These are phyloP conservation scores for Platyscapa corneri DNA, from an alignment of 1,140 invertebrate genomes.

Conservation along the genomic window DNA sequence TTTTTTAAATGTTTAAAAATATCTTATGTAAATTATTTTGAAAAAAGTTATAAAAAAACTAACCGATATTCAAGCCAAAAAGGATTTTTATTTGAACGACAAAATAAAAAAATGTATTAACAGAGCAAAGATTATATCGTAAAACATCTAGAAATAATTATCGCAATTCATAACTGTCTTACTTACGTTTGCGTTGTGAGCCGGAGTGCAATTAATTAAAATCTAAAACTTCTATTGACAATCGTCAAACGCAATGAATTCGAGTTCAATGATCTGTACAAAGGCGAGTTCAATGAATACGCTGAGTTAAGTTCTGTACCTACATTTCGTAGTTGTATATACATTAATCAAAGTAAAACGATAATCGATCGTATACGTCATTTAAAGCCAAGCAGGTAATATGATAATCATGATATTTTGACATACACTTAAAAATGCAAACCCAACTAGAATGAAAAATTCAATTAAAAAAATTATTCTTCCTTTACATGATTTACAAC, in stretches of 20 bases:
- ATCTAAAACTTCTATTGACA: constrained; percentile 37
- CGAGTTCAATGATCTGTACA: constrained; percentile 57
- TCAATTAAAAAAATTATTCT: too few relatives aligned
- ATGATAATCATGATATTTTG: neutral
- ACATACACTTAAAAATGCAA: too few relatives aligned
- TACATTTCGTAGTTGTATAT: neutral
- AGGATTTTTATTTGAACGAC: too few relatives aligned
- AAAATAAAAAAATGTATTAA: neutral
- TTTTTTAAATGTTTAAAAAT: too few relatives aligned
- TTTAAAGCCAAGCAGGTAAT: neutral
- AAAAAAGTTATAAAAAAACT: too few relatives aligned
- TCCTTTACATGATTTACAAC: too few relatives aligned
- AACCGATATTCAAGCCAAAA: too few relatives aligned
- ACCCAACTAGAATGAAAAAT: too few relatives aligned
- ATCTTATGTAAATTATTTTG: too few relatives aligned
- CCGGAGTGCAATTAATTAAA: constrained; percentile 9
- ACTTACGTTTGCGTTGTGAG: neutral
- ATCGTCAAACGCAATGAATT: constrained; percentile 46
- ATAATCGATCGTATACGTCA: neutral
- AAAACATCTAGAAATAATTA: neutral
- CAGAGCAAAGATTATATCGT: neutral
- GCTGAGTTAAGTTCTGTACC: neutral
- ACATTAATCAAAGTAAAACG: neutral
- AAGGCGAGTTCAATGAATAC: constrained; percentile 40
- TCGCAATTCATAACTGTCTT: neutral